These are phyloP conservation scores for Triplophysa tibetana DNA, from an alignment of 2,113 vertebrate species.

Conservation along the genomic window DNA sequence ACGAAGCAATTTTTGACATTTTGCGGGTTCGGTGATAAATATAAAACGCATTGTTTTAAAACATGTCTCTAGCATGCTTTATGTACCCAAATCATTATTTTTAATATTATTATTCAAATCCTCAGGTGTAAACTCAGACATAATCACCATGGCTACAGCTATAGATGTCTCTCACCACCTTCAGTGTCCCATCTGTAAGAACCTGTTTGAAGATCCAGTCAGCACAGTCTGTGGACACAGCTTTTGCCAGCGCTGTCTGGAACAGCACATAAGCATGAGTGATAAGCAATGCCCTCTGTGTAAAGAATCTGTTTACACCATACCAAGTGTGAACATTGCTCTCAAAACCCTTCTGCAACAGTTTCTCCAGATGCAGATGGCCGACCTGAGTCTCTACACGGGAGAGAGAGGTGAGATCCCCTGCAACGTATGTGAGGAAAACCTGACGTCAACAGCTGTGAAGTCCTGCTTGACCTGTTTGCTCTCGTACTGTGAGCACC, in stretches of 20 bases:
- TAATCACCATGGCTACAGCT: not conserved
- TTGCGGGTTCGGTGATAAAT: too few relatives aligned
- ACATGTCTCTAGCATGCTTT: too few relatives aligned
- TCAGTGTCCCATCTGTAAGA: slow-evolving; percentile 62
- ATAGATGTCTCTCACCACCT: slow-evolving; percentile 41
- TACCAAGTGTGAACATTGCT: slow-evolving; percentile 47
- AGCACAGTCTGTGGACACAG: slow-evolving; percentile 65
- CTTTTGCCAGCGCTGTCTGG: slow-evolving; percentile 59
- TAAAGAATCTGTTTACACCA: not conserved
- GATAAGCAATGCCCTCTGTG: slow-evolving; percentile 55
- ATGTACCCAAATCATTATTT: too few relatives aligned
- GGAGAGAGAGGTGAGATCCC: slow-evolving; percentile 72
- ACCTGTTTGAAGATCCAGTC: slow-evolving; percentile 56
- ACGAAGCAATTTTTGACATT: too few relatives aligned
- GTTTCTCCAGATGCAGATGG: not conserved
- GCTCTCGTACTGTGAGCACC: slow-evolving; percentile 84
- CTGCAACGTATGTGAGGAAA: slow-evolving; percentile 83
- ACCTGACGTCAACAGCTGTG: slow-evolving; percentile 76
- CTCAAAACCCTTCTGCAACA: slow-evolving; percentile 50
- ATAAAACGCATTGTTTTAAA: too few relatives aligned
- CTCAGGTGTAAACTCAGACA: not conserved
- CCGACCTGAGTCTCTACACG: not conserved
- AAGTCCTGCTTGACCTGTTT: slow-evolving; percentile 91
- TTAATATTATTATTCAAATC: too few relatives aligned
- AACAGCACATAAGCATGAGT: rapidly evolving